phyloP scores from a whole-genome alignment of 2,797 vertebrate species.

The Lagodon rhomboides region DNA sequence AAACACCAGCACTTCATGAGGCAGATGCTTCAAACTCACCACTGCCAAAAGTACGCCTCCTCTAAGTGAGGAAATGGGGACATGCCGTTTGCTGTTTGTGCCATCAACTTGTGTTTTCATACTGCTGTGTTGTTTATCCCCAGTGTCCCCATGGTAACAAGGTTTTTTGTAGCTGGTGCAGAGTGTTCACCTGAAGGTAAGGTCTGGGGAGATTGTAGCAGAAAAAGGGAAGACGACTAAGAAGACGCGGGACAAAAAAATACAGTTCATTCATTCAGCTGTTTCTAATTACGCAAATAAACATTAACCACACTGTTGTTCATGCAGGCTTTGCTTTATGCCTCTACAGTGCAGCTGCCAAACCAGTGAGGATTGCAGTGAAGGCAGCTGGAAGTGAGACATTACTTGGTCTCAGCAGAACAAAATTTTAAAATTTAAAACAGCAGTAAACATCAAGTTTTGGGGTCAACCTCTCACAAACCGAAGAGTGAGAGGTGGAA shows the following conservation, averaged over 20 bases:
- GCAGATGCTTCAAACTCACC: conserved; percentile 28
- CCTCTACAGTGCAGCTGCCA: conserved; percentile 13
- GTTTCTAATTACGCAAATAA: conserved; percentile 27
- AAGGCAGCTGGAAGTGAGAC: conserved; percentile 38
- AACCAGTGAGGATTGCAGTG: conserved; percentile 13
- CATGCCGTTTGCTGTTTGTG: conserved; percentile 11
- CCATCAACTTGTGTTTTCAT: conserved; percentile 31
- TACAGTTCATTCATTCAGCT: conserved; percentile 15
- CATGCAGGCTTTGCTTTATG: conserved; percentile 13
- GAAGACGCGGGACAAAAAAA: not conserved
- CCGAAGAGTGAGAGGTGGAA: conserved; percentile 1
- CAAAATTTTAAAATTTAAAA: conserved; percentile 27
- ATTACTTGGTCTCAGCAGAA: conserved; percentile 14
- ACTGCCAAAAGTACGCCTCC: conserved; percentile 2
- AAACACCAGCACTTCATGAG: conserved; percentile 28
- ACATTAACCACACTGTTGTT: not conserved
- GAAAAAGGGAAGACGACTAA: not conserved
- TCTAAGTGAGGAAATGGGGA: conserved; percentile 40
- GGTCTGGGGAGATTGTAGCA: not conserved
- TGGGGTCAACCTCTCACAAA: conserved; percentile 19
- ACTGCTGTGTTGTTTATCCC: conserved; percentile 36
- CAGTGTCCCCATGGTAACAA: conserved; percentile 42
- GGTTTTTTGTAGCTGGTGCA: conserved; percentile 3
- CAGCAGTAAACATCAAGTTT: conserved; percentile 24
- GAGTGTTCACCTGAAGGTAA: conserved; percentile 18